These are phyloP conservation scores for Morbakka virulenta DNA, from an alignment of 30 jellyfish, hydroid and myxozoan genomes.

Conservation along the genomic window DNA sequence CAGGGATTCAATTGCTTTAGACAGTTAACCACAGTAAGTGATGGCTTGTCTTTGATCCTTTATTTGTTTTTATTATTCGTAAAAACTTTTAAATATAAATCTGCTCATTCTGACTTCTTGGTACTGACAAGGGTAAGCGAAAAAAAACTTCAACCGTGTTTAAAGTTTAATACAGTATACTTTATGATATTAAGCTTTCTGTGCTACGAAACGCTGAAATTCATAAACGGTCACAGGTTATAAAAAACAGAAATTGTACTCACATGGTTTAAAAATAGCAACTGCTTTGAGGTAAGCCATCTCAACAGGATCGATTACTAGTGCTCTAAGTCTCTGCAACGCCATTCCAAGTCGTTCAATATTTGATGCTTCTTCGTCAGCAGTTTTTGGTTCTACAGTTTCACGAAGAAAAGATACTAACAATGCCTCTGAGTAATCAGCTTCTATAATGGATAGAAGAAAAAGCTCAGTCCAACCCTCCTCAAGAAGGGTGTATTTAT, in stretches of 20 bases:
- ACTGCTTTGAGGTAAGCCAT: constrained; percentile 78
- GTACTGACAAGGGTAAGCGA: too few species aligned
- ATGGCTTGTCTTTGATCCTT: too few species aligned
- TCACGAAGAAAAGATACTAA: constrained; percentile 50
- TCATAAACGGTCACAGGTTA: too few species aligned
- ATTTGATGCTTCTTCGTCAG: constrained; percentile 28
- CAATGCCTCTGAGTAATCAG: constrained; percentile 45
- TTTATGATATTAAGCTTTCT: too few species aligned
- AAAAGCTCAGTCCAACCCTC: constrained; percentile 83
- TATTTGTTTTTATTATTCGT: too few species aligned
- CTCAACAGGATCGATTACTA: constrained; percentile 70
- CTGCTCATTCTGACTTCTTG: too few species aligned
- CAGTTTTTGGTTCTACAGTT: constrained; percentile 6
- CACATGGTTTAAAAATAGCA: constrained; percentile 84
- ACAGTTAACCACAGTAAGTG: too few species aligned
- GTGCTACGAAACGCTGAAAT: too few species aligned
- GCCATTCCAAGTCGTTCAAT: constrained; percentile 50
- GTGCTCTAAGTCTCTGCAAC: constrained; percentile 52
- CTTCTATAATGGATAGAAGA: constrained; percentile 50
- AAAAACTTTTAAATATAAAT: too few species aligned
- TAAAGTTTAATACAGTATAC: too few species aligned
- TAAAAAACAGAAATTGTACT: constrained; percentile 13
- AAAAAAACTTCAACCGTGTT: too few species aligned
- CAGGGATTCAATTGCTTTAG: too few species aligned
- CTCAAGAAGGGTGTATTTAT: constrained; percentile 48